Conservation (phyloP, 2,113 vertebrate species). For the Artemisiospiza belli region DNA sequence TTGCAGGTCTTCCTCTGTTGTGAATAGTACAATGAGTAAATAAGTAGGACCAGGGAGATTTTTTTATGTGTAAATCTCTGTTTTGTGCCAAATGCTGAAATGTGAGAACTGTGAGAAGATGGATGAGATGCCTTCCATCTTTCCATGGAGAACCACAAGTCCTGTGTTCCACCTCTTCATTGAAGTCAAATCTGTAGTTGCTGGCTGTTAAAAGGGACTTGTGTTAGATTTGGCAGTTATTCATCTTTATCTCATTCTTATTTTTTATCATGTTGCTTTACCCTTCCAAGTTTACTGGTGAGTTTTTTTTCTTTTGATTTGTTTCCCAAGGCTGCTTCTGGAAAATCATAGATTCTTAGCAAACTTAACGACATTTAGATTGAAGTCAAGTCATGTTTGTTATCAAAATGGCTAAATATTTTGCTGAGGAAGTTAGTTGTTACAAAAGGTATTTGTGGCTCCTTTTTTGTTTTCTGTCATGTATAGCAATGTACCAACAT, state of each 20-base stretch:
- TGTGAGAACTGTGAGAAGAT: not conserved
- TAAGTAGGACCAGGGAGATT: not conserved
- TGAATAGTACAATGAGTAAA: not conserved
- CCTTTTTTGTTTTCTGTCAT: not conserved
- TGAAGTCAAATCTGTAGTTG: not conserved
- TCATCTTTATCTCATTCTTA: not conserved
- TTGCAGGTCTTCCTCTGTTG: not conserved
- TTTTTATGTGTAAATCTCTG: not conserved
- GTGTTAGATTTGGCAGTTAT: not conserved
- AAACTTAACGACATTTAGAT: not conserved
- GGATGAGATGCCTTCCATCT: not conserved
- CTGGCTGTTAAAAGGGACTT: not conserved
- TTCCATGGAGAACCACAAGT: not conserved
- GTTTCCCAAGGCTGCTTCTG: not conserved
- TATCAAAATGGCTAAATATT: not conserved
- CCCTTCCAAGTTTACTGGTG: not conserved
- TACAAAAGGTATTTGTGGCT: not conserved
- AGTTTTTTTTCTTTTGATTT: not conserved
- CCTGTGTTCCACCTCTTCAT: not conserved
- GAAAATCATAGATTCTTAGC: not conserved
- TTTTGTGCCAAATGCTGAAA: not conserved
- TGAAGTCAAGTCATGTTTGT: not conserved
- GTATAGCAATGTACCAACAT: not conserved
- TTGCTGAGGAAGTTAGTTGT: not conserved
- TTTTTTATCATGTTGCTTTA: not conserved